Base-by-base conservation (phyloP, 2,113 vertebrate species). In the Cervus canadensis region DNA sequence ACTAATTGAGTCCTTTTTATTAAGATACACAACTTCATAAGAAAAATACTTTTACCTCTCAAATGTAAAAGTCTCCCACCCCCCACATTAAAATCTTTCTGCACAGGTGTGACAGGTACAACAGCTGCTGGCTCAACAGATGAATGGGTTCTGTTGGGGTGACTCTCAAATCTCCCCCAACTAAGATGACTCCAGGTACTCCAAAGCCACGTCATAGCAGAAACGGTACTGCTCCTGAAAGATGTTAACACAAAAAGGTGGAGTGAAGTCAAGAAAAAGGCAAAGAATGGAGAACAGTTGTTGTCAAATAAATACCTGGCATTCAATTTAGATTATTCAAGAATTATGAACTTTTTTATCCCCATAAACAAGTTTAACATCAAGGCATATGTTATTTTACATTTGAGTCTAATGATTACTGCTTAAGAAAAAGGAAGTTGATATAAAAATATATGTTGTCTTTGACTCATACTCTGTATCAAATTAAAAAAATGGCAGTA, bases 201-300 rank as follows among this genome's bases (percentile, higher is more conserved):
- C 99, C 99, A 99, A 98, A 0, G 99, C 99, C 78, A 99, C 99
- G 56, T 99, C 99, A 0, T 99, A 99, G 98, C 99, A 99, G 99
- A 99, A 99, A n/a, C 99, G 99, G 97, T 99, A 99, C 97, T 99
- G 99, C 94, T 99, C 99, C 99, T 99, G 88, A 59, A 97, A 97
- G 62, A 76, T 0, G 0, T 26, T 7, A 48, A 64, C 23, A 88
- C 33, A 67, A 21, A 83, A 79, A 6, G 19, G 19, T 21, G 6
- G 56, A 95, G 64, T 13, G 12, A 56, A 28, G 28, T 52, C 54
- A 57, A 25, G 33, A 48, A 79, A 82, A 64, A 60, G 52, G 36
- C 54, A 48, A 59, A 12, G 60, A 3, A 33, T 6, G 30, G 21
- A 33, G 28, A 57, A 57, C 28, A 67, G 89, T 1, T 4, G 26